A percentile compares a stretch with the other conserved stretches of the same genome.
These are phyloP conservation scores for Cryptophagus acutangulus DNA, from an alignment of 2,888 invertebrate genomes.

Conservation along the genomic window DNA sequence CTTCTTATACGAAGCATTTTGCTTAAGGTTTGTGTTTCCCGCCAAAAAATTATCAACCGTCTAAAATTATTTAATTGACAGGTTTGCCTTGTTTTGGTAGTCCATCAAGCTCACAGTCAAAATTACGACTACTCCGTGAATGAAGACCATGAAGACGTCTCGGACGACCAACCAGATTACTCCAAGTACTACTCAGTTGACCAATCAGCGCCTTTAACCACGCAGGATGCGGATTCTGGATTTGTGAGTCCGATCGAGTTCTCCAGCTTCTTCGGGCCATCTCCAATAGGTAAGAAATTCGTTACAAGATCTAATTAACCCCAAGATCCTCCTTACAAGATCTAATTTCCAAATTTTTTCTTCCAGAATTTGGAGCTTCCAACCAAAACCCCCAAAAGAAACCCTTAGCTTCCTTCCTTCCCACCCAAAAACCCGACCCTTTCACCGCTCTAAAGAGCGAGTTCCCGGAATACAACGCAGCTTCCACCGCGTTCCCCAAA, in stretches of 20 bases:
- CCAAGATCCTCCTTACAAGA: too few relatives aligned
- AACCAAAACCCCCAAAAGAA: conserved; percentile 28
- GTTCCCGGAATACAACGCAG: conserved; percentile 15
- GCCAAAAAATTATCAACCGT: conserved; percentile 1
- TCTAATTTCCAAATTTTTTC: conserved; percentile 10
- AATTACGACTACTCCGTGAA: conserved; percentile 34
- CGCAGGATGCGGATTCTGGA: conserved; percentile 11
- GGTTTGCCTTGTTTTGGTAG: conserved; percentile 30
- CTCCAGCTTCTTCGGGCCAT: conserved; percentile 48
- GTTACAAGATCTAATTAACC: conserved; percentile 4
- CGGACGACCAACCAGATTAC: conserved; percentile 39
- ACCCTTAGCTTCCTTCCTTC: conserved; percentile 26
- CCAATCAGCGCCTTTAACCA: conserved; percentile 23
- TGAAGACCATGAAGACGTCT: conserved; percentile 21
- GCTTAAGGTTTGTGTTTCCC: conserved; percentile 37
- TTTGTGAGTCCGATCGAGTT: conserved; percentile 54
- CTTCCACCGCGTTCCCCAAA: conserved; percentile 29
- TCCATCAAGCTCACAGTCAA: conserved; percentile 29
- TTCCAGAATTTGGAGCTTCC: conserved; percentile 22
- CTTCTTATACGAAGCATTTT: conserved; percentile 39
- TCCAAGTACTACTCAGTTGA: conserved; percentile 41
- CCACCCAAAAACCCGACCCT: conserved; percentile 3
- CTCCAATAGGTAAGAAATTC: conserved; percentile 24
- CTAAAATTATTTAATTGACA: conserved; percentile 18
- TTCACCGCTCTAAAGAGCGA: conserved; percentile 6